Base-by-base conservation (phyloP, 2,113 vertebrate species). In the Sinocyclocheilus grahami region DNA sequence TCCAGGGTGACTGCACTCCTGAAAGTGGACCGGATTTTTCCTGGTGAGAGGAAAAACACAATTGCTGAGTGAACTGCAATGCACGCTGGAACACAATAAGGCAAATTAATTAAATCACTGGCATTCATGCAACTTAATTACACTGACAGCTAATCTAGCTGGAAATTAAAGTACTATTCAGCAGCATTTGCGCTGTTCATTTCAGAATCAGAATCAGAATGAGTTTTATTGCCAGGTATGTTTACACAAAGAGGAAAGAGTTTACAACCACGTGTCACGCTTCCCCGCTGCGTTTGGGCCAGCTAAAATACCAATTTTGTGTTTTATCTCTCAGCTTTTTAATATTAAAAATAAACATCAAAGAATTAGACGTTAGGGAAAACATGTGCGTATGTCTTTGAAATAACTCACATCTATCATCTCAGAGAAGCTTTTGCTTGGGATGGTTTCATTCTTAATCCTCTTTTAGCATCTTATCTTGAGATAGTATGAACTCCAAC, bases 21-120 rank as follows among this genome's bases (percentile, higher is more conserved):
- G 93, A 76, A 95, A 95, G 46, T 95, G 95, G 6, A 87, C 0
- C 0, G 94, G 95, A 86, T 95, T 95, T 87, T 95, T 95, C 89
- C 95, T 95, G 67, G 62, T 14, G 58, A 11, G 42, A 58, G 67
- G 8, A 60, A 84, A 82, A 86, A 55, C 16, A 80, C 2, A 13
- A 83, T 78, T 65, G 22, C 74, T 3, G 24, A 80, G 24, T 39
- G 24, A 46, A 46, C 1, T 5, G 30, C 12, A 24, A 84, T 39
- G 18, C 18, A 69, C 12, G 20, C 20, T n/a, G 12, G 9, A 83
- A 53, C 39, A 37, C 58, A 67, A 51, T 42, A 51, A 20, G 30
- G n/a, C 71, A 75, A 62, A 65, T 69, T 0, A 33, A 75, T 27
- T 42, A 16, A 74, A 81, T 84, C 22, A 60, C 20, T 0, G n/a